phyloP scores from a whole-genome alignment of 2,888 invertebrate genomes.

The Parthenolecanium corni region DNA sequence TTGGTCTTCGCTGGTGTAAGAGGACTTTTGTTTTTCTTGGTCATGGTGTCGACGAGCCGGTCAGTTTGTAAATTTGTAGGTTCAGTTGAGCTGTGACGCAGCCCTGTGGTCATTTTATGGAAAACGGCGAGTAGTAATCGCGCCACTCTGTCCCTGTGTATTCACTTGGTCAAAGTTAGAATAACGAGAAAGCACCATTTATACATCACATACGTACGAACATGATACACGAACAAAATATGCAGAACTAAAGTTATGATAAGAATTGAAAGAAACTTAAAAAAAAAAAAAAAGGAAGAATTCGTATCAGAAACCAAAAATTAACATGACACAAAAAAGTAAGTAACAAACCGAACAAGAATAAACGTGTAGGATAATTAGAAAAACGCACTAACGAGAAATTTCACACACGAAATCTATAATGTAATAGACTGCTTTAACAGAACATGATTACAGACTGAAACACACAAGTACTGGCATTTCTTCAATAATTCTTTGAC shows the following conservation, averaged over 20 bases:
- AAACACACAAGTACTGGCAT: too few species aligned
- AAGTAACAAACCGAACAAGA: neutral
- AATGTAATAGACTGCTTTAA: too few species aligned
- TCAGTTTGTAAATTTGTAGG: constrained; percentile 39
- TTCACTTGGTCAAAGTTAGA: neutral
- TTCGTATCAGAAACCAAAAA: neutral
- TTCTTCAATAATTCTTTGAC: too few species aligned
- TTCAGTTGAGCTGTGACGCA: constrained; percentile 46
- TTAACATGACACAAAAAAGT: neutral
- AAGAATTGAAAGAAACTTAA: neutral
- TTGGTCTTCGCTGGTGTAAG: constrained; percentile 35
- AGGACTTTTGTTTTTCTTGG: constrained; percentile 36
- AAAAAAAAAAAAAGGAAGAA: neutral
- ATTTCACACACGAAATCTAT: too few species aligned
- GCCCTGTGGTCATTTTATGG: constrained; percentile 33
- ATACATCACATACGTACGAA: neutral
- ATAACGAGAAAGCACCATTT: neutral
- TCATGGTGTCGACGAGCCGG: constrained; percentile 31
- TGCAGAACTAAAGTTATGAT: neutral
- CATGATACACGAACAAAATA: neutral
- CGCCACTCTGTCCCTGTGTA: constrained; percentile 31
- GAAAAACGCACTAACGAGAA: too few species aligned
- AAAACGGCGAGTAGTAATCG: constrained; percentile 32
- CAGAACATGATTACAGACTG: too few species aligned
- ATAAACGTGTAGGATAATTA: too few species aligned